Conservation (phyloP, 2,888 invertebrate genomes). For the Phalera bucephala region DNA sequence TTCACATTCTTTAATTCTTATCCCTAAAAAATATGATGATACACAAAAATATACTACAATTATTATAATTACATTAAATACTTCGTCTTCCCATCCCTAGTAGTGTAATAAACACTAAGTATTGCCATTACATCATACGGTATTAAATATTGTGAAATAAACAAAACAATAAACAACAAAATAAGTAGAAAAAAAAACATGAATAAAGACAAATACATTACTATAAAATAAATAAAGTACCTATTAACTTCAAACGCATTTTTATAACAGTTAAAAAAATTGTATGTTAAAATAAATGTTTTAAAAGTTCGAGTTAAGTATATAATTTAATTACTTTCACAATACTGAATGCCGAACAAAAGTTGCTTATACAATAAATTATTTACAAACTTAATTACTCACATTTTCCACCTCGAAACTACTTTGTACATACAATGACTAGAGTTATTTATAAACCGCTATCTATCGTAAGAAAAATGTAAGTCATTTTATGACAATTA, state of each 20-base stretch:
- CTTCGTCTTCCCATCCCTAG: constrained; percentile 11
- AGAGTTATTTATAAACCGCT: constrained; percentile 46
- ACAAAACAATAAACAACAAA: not conserved
- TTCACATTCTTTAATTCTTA: constrained; percentile 35
- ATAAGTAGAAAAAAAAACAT: not conserved
- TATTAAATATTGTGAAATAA: constrained; percentile 10
- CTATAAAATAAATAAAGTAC: too few species aligned
- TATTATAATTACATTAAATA: constrained; percentile 53
- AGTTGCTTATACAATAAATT: constrained; percentile 37
- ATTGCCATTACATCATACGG: constrained; percentile 34
- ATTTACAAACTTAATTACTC: constrained; percentile 44
- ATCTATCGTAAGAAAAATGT: constrained; percentile 14
- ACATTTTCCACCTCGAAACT: constrained; percentile 38
- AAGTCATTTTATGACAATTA: not conserved
- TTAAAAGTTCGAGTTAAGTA: too few species aligned
- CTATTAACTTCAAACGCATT: too few species aligned
- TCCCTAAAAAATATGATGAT: constrained; percentile 45
- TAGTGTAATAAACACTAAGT: constrained; percentile 29
- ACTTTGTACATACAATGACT: constrained; percentile 79
- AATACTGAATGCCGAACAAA: constrained; percentile 20
- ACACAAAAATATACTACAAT: constrained; percentile 73
- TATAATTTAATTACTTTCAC: not conserved
- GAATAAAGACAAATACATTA: too few species aligned
- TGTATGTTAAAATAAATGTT: too few species aligned
- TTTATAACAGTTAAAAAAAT: too few species aligned